Base-by-base conservation (phyloP, 2,113 vertebrate genomes). In the Eudyptes chrysolophus region DNA sequence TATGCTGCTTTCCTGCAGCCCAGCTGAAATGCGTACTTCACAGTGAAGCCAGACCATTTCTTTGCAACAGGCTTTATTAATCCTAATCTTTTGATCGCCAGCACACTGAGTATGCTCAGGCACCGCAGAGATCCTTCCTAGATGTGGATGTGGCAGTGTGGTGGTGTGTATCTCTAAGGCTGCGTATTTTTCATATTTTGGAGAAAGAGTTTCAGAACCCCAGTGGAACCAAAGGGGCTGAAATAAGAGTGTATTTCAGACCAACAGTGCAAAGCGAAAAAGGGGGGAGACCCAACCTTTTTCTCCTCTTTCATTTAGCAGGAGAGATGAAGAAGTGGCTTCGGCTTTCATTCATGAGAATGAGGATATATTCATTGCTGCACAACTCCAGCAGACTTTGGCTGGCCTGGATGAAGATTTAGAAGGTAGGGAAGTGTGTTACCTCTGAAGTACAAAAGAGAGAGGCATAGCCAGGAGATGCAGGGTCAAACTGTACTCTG, bases 391-490 rank as follows among this genome's bases (percentile, higher is more conserved):
- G 75, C 96, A 98, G 91, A 98, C 99, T 34, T 90, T 99, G 87
- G 97, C 97, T 51, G 98, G 98, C 38, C 96, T 99, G 75, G 98
- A 99, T 36, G 98, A 98, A 58, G 97, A 98, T 64, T 97, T 99
- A 90, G 97, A 98, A 98, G 98, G 99, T 99, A 81, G 77, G 90
- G 30, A 70, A 76, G 21, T 11, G 5, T 84, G 49, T 86, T 83
- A 26, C 16, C n/a, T 86, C 69, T 74, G 22, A 69, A 65, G 27
- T 24, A 14, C 27, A 42, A 58, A 69, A 75, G 68, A 52, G 32
- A 62, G 57, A 58, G 38, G 27, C 21, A 16, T 21, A 71, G 55
- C 19, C 27, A 68, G 71, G 32, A 55, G 70, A 27, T 72, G 46
- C 60, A 26, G 40, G 54, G 24, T 62, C 36, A 78, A 68, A 38